Base-by-base conservation (phyloP, 2,888 invertebrate species). In the Tanypteryx hageni region DNA sequence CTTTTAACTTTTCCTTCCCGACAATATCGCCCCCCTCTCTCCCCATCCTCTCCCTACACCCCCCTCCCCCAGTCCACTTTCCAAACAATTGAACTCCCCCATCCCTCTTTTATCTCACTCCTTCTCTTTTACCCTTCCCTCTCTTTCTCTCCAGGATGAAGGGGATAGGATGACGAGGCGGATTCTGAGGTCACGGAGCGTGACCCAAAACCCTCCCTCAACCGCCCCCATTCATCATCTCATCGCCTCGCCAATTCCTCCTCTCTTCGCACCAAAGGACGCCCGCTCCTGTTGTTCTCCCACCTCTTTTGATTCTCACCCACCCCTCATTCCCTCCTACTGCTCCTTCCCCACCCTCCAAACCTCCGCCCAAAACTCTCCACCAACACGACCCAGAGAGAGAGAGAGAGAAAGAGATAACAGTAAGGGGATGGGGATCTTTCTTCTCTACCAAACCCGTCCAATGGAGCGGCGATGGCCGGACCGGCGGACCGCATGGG, bases 41-140 rank as follows among this genome's bases (percentile, higher is more conserved):
- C 1, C 44, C 44, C 5, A 1, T 5, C 44, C 44, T 3, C 44
- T 44, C 44, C 44, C 44, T 44, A n/a, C n/a, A n/a, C n/a, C n/a
- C n/a, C n/a, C n/a, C n/a, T 64, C 64, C 22, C 68, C 18, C 18
- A 7, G 14, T 18, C 68, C 68, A 76, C 76, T 27, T 76, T 27
- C 76, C 76, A 76, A 76, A 76, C 76, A 76, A 76, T 76, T 68
- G 68, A 68, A 68, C 68, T n/a, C 18, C 68, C n/a, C 76, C 44
- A 44, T 5, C 5, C 44, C 5, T 44, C 5, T 44, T 44, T 44
- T 44, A 44, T 44, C 44, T 44, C 44, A 44, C 44, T 44, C 44
- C 44, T 44, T 44, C 44, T 5, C 76, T 76, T 76, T 22, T 18
- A 18, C 18, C 68, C 18, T 18, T 22, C 68, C 18, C n/a, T 18